Evolutionary conservation across 2,797 vertebrate genomes (phyloP).

Genomic region (Coreius guichenoti): DNA sequence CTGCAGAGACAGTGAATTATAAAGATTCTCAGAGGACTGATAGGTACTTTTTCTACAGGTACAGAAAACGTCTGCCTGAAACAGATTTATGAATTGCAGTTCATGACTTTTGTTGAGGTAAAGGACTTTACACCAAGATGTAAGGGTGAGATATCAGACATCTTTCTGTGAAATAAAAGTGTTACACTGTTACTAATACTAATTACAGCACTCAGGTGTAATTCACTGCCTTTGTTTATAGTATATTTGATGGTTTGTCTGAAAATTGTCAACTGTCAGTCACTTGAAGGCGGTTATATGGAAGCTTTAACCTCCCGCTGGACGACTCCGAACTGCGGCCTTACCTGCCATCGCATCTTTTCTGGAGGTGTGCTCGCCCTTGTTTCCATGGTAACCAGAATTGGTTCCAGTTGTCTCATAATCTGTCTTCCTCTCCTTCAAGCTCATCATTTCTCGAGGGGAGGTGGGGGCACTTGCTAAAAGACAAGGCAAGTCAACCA

Average conservation of each 20-base stretch:
- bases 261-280: neutral
- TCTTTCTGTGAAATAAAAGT: neutral
- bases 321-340: neutral
- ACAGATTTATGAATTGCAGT: neutral
- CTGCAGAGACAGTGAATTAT: conserved; percentile 70
- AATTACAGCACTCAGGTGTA: neutral
- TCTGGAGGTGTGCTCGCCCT: conserved; percentile 96
- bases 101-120: neutral
- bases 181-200: conserved; percentile 4
- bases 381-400: conserved; percentile 90
- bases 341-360: conserved; percentile 96
- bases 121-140: neutral
- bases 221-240: neutral
- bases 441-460: conserved; percentile 95
- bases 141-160: neutral
- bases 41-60: neutral
- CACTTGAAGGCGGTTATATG: neutral
- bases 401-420: conserved; percentile 93
- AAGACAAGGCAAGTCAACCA: conserved; percentile 46
- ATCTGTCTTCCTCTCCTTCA: conserved; percentile 97
- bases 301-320: neutral
- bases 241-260: conserved; percentile 3
- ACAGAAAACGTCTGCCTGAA: neutral
- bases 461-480: conserved; percentile 96
- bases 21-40: conserved; percentile 14